These are phyloP conservation scores for Agrochola litura DNA, from an alignment of 2,888 invertebrate species.

Conservation along the genomic window DNA sequence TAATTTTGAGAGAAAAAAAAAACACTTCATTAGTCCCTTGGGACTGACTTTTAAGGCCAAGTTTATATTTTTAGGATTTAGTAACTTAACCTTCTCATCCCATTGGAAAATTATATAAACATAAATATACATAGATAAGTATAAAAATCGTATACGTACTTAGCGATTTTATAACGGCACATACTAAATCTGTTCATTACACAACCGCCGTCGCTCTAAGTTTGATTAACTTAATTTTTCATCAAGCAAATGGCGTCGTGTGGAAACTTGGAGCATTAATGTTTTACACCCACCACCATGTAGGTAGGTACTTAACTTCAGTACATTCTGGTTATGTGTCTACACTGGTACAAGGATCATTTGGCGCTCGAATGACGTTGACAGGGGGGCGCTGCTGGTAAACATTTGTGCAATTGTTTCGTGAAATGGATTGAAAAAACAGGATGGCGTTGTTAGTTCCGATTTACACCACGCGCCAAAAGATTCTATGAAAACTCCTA, in stretches of 20 bases:
- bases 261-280: slow-evolving; percentile 41
- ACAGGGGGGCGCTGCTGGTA: not conserved
- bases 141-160: not conserved
- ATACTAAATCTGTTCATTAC: slow-evolving; percentile 52
- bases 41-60: not conserved
- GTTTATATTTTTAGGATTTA: slow-evolving; percentile 10
- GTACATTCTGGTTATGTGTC: not conserved
- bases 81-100: not conserved
- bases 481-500: not conserved
- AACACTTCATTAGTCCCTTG: not conserved
- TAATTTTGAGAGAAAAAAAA: slow-evolving; percentile 8
- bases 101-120: not conserved
- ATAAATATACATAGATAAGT: not conserved
- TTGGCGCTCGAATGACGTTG: not conserved
- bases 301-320: not conserved
- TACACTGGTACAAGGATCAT: not conserved
- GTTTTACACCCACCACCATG: slow-evolving; percentile 13
- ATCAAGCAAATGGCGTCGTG: slow-evolving; percentile 50
- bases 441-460: not conserved
- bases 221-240: slow-evolving; percentile 60
- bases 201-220: slow-evolving; percentile 33
- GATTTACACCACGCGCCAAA: not conserved
- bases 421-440: not conserved
- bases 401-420: not conserved
- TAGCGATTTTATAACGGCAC: slow-evolving; percentile 14